Conservation (phyloP, 1,140 invertebrate species). For the Copidosoma floridanum region DNA sequence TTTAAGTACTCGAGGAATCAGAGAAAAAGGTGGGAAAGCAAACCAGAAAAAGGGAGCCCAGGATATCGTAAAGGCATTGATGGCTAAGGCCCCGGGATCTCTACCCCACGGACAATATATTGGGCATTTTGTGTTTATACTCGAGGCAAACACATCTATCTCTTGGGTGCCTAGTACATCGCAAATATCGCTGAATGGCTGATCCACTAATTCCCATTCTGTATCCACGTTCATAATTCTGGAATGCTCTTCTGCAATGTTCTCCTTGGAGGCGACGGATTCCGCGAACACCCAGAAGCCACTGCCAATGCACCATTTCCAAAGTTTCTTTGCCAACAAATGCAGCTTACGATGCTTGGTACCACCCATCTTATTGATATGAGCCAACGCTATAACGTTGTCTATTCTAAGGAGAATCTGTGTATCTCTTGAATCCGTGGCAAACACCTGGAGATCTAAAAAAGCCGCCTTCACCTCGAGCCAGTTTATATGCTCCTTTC, state of each 20-base stretch:
- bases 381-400: slow-evolving; percentile 31
- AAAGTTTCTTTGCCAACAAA: slow-evolving; percentile 29
- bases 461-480: neutral
- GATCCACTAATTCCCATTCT: slow-evolving; percentile 24
- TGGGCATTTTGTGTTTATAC: slow-evolving; percentile 36
- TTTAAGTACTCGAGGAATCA: slow-evolving; percentile 28
- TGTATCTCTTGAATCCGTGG: neutral
- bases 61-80: slow-evolving; percentile 39
- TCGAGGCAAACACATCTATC: slow-evolving; percentile 38
- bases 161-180: slow-evolving; percentile 30
- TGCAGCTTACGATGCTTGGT: slow-evolving; percentile 24
- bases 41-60: slow-evolving; percentile 33
- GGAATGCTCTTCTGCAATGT: slow-evolving; percentile 32
- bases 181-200: slow-evolving; percentile 27
- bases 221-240: slow-evolving; percentile 25
- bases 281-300: slow-evolving; percentile 26
- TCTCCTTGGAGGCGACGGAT: slow-evolving; percentile 32
- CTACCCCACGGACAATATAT: slow-evolving; percentile 33
- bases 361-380: slow-evolving; percentile 33
- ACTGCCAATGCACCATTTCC: slow-evolving; percentile 30
- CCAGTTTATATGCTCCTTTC: neutral
- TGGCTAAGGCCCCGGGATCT: slow-evolving; percentile 28
- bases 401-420: slow-evolving; percentile 21
- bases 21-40: slow-evolving; percentile 37
- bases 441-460: neutral